Conservation (phyloP, 2,888 invertebrate genomes). For the Athrips mouffetella region DNA sequence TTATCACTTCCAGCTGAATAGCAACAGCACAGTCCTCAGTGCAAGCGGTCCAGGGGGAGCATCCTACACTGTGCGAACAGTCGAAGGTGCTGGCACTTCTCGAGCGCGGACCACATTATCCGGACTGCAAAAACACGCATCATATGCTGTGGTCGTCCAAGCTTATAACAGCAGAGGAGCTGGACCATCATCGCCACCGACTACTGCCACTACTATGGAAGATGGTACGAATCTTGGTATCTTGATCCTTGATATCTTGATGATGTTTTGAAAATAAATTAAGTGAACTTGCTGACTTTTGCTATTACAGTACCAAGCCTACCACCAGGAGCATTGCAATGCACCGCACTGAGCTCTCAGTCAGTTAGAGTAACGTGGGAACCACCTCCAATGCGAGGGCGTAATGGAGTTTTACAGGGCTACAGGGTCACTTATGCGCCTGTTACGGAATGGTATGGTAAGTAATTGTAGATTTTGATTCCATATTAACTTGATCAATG, state of each 20-base stretch:
- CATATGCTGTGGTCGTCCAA: slow-evolving; percentile 90
- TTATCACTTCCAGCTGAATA: slow-evolving; percentile 50
- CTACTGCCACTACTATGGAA: slow-evolving; percentile 88
- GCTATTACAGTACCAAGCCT: slow-evolving; percentile 86
- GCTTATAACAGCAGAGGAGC: slow-evolving; percentile 92
- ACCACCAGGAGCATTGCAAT: slow-evolving; percentile 89
- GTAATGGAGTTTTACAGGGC: slow-evolving; percentile 90
- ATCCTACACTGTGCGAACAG: slow-evolving; percentile 85
- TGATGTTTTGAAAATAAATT: background rate
- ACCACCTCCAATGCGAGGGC: slow-evolving; percentile 87
- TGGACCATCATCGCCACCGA: slow-evolving; percentile 89
- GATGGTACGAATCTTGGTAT: slow-evolving; percentile 80
- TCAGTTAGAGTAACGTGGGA: slow-evolving; percentile 92
- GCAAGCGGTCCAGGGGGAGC: slow-evolving; percentile 70
- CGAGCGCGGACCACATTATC: slow-evolving; percentile 81
- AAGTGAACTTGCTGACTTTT: background rate
- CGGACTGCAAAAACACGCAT: slow-evolving; percentile 87
- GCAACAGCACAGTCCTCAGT: slow-evolving; percentile 64
- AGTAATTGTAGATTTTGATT: slow-evolving; percentile 48
- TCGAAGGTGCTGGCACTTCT: slow-evolving; percentile 86
- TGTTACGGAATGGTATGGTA: slow-evolving; percentile 88
- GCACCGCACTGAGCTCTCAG: slow-evolving; percentile 89
- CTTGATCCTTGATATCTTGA: background rate
- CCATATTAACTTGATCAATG: too few species aligned
- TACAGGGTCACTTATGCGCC: slow-evolving; percentile 90